Evolutionary conservation across 2,797 vertebrate species (phyloP), one percentile per base, ranked within the genome.

Genomic region (Cyclopterus lumpus): DNA sequence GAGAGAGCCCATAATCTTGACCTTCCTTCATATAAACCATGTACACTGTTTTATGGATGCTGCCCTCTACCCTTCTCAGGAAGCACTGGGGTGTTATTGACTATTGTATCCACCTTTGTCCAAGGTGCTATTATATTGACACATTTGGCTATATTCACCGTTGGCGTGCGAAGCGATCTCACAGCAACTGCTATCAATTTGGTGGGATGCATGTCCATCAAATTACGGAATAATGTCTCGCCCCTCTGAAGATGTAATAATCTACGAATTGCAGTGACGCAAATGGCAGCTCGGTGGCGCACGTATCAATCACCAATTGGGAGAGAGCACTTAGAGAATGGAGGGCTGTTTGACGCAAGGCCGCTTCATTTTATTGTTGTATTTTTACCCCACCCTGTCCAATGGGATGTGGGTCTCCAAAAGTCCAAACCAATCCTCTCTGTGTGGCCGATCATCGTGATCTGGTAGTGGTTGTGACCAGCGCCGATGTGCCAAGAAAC

Each of bases 391-490:
- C 51, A 59, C 67, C 81, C 75, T 73, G 75, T 85, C 61, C 60
- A 86, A 44, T 46, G 59, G 69, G 66, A 69, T 58, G 42, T 40
- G 79, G 71, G 82, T 79, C 40, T 57, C 71, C 10, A 42, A 48
- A 80, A 71, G 71, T 63, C 49, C 38, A 71, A 82, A 80, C 60
- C 74, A 82, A 71, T 32, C 32, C 65, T 42, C 73, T 86, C 81
- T 83, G 81, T 88, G 67, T 84, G 88, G 90, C 69, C 73, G 69
- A 55, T 77, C 70, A 60, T 61, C 9, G 20, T 16, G 74, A 73
- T 88, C 90, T 91, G 87, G 84, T 91, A 84, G 85, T 89, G 80
- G 85, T 93, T 93, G 84, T 82, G 81, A 82, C 80, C 81, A 16
- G 26, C 4, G 20, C 44, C 46, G 44, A 87, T 67, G 66, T 85